Evolutionary conservation across 2,113 vertebrate genomes (phyloP).

Genomic region (Albula glossodonta): DNA sequence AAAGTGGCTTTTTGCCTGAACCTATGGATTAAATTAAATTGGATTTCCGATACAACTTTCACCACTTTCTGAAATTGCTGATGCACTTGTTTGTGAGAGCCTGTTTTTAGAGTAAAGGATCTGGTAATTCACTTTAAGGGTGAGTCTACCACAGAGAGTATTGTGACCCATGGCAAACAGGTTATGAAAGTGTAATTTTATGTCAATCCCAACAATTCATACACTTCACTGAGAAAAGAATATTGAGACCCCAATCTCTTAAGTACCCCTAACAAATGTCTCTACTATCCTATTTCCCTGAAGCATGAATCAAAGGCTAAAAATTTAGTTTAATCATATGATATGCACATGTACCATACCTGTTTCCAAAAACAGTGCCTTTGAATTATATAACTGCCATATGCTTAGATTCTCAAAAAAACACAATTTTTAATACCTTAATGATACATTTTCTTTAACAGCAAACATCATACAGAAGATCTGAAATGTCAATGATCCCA

Average conservation of each 20-base stretch:
- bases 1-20: conserved; percentile 30
- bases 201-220: conserved; percentile 5
- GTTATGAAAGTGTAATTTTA: conserved; percentile 21
- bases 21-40: conserved; percentile 39
- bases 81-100: conserved; percentile 37
- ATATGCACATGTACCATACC: neutral
- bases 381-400: no score
- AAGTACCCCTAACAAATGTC: conserved; percentile 2
- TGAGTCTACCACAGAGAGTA: conserved; percentile 8
- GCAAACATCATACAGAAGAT: no score
- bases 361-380: neutral
- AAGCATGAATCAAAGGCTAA: conserved; percentile 38
- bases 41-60: conserved; percentile 38
- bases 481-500: no score
- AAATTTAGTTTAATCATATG: conserved; percentile 37
- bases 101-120: conserved; percentile 22
- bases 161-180: neutral
- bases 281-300: neutral
- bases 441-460: no score
- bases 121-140: conserved; percentile 36
- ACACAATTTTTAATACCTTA: no score
- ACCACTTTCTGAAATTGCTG: conserved; percentile 45
- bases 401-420: neutral
- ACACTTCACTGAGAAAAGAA: conserved; percentile 24
- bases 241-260: conserved; percentile 11